Percentiles rank a stretch among this genome's conserved stretches.
phyloP scores from a whole-genome alignment of 2,113 vertebrate species.

The Petaurus breviceps region DNA sequence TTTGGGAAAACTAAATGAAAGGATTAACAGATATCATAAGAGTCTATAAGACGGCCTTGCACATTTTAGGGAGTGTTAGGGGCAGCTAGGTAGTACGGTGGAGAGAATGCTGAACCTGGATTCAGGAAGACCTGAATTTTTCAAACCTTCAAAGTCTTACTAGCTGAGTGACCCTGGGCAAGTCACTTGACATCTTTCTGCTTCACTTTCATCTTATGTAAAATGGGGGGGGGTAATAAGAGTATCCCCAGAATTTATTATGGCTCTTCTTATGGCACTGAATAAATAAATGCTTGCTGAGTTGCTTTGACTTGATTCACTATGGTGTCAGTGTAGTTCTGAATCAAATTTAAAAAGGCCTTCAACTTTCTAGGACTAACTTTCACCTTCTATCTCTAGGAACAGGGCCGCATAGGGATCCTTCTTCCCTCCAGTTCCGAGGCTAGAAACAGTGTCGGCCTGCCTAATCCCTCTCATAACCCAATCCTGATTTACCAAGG shows the following conservation, averaged over 20 bases:
- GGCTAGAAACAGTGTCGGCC: not conserved
- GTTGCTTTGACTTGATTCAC: not conserved
- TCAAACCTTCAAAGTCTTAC: not conserved
- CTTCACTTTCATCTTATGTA: not conserved
- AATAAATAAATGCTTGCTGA: not conserved
- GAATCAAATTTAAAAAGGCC: not conserved
- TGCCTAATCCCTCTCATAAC: not conserved
- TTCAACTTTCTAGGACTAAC: not conserved
- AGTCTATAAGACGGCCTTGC: not conserved
- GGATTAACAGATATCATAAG: not conserved
- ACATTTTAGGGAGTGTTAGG: not conserved
- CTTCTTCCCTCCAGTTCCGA: not conserved
- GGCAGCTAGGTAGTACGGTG: not conserved
- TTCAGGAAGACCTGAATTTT: not conserved
- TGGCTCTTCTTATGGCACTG: not conserved
- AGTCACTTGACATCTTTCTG: not conserved
- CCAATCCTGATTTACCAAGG: not conserved
- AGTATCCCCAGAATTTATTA: not conserved
- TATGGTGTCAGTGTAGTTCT: not conserved
- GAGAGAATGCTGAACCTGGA: no score
- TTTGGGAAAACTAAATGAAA: not conserved
- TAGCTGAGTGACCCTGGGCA: not conserved
- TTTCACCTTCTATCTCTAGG: not conserved
- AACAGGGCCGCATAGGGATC: not conserved
- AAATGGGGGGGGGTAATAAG: not conserved